phyloP scores from a whole-genome alignment of 2,113 vertebrate genomes.

The Chitala chitala region DNA sequence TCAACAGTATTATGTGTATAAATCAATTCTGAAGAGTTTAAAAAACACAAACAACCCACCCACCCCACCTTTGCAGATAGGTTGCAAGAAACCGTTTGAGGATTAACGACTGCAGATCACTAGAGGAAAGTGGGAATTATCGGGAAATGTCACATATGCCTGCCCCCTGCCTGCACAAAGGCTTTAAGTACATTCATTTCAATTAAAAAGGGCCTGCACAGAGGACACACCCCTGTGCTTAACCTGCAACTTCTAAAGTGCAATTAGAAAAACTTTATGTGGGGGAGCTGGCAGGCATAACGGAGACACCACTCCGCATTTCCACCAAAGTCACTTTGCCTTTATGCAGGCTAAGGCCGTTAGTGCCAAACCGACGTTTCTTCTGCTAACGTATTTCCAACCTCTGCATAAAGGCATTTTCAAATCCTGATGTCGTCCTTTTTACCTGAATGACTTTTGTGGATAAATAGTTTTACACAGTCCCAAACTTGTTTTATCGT shows the following conservation, averaged over 20 bases:
- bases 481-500: too few relatives aligned
- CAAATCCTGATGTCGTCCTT: too few relatives aligned
- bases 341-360: too few relatives aligned
- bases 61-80: neutral
- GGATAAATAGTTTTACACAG: too few relatives aligned
- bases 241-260: constrained; percentile 1
- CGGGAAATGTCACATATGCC: constrained; percentile 3
- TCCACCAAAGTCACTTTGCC: too few relatives aligned
- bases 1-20: too few relatives aligned
- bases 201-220: constrained; percentile 14
- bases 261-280: neutral
- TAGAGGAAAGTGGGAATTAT: neutral
- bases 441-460: too few relatives aligned
- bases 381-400: too few relatives aligned
- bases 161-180: constrained; percentile 6
- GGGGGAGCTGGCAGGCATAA: neutral
- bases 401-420: too few relatives aligned
- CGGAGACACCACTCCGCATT: too few relatives aligned
- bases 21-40: neutral
- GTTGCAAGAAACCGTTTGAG: neutral
- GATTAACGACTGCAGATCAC: neutral
- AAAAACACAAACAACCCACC: too few relatives aligned
- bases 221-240: constrained; percentile 10
- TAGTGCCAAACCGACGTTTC: too few relatives aligned
- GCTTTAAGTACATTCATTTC: constrained; percentile 18